Evolutionary conservation across 2,797 vertebrate genomes (phyloP).

Genomic region (Octomys mimax): DNA sequence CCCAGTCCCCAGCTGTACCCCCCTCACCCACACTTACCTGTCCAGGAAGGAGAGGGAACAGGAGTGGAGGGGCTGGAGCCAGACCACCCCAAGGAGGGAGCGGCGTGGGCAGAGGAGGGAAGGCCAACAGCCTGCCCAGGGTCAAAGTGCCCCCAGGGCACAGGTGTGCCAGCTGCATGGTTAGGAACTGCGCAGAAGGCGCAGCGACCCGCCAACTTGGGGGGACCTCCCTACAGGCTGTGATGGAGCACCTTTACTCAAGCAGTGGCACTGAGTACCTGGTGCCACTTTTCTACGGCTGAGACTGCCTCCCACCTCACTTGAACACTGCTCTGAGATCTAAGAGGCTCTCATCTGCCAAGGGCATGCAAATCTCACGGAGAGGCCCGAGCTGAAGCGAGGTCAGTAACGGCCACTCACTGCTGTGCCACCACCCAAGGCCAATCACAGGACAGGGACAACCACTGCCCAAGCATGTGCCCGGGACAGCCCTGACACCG

Average conservation of each 20-base stretch:
- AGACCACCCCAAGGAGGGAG: slow-evolving; percentile 17
- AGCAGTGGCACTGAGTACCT: accelerated
- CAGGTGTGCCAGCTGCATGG: neutral
- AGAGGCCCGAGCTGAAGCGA: accelerated
- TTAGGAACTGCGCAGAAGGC: neutral
- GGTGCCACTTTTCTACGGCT: no score
- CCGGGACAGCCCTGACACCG: neutral
- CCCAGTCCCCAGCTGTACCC: slow-evolving; percentile 63
- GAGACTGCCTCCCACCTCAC: neutral
- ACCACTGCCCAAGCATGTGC: neutral
- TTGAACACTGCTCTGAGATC: neutral
- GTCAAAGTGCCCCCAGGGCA: neutral
- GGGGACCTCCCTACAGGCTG: neutral
- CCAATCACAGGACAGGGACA: accelerated
- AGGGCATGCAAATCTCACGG: neutral
- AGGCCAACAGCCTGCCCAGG: neutral
- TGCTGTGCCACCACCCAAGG: neutral
- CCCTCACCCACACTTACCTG: slow-evolving; percentile 83
- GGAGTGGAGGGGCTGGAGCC: slow-evolving; percentile 54
- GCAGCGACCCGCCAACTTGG: no score
- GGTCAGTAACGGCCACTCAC: neutral
- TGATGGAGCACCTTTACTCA: neutral
- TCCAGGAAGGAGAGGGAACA: slow-evolving; percentile 63
- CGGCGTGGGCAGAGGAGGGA: neutral
- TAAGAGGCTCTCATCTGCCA: neutral